Evolutionary conservation across 2,113 vertebrate genomes (phyloP).

Genomic region (Pachyramphus minor): DNA sequence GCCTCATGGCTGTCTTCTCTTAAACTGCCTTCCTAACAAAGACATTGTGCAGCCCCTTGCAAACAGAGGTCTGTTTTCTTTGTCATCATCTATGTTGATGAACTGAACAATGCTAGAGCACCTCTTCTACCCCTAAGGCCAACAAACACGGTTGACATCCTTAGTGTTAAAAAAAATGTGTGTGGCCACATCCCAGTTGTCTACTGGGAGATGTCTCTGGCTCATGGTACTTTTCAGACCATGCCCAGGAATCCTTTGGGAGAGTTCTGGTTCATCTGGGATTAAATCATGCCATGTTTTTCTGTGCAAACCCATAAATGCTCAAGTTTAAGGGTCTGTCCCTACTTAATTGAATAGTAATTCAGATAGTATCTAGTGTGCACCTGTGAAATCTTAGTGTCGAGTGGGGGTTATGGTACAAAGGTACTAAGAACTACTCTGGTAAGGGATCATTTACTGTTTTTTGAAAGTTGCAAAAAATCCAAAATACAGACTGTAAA

Average conservation of each 20-base stretch:
- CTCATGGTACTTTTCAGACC: background rate
- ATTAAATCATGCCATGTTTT: background rate
- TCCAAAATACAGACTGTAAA: background rate
- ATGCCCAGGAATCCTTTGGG: background rate
- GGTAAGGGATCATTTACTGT: background rate
- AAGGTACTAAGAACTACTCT: background rate
- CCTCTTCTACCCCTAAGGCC: background rate
- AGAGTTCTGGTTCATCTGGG: background rate
- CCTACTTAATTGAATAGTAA: background rate
- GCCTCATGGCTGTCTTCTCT: background rate
- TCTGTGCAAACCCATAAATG: background rate
- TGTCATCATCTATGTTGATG: background rate
- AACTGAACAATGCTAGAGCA: background rate
- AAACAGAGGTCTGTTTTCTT: background rate
- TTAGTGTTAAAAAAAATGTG: background rate
- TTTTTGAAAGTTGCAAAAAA: background rate
- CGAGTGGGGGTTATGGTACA: background rate
- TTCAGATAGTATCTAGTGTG: background rate
- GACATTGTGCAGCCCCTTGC: background rate
- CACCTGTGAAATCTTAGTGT: background rate
- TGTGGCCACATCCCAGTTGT: background rate
- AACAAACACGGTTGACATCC: background rate
- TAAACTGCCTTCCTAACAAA: background rate
- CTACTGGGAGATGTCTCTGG: background rate
- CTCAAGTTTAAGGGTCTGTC: background rate